These are phyloP conservation scores for Champsocephalus gunnari DNA, from an alignment of 2,797 vertebrate genomes.

Conservation along the genomic window DNA sequence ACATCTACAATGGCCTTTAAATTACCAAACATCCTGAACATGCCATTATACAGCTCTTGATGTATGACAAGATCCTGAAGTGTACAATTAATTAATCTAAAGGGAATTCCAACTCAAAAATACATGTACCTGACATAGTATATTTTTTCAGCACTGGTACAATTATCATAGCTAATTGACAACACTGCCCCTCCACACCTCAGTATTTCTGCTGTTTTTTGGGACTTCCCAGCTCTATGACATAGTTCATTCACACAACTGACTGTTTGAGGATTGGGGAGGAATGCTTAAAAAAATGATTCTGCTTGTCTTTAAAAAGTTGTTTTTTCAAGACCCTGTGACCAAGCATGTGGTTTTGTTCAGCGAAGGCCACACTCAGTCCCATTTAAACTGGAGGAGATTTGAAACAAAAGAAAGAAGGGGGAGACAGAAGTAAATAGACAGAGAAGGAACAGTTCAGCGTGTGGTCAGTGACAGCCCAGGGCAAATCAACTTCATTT, in stretches of 20 bases:
- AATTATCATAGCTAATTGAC: neutral
- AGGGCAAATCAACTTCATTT: constrained; percentile 63
- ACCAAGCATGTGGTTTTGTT: neutral
- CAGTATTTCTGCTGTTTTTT: neutral
- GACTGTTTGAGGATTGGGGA: neutral
- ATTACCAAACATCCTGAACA: neutral
- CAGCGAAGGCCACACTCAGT: neutral
- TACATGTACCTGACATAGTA: neutral
- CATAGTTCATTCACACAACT: neutral
- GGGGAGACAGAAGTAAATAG: constrained; percentile 3
- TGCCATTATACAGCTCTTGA: too few relatives aligned
- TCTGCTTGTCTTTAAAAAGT: neutral
- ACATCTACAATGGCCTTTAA: too few relatives aligned
- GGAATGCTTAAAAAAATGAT: neutral
- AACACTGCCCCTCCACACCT: neutral
- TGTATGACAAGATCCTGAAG: too few relatives aligned
- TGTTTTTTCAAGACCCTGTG: neutral
- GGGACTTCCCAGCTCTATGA: neutral
- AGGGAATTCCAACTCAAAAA: neutral
- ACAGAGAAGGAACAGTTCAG: constrained; percentile 19
- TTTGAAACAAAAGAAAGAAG: constrained; percentile 35
- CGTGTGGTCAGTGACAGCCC: constrained; percentile 55
- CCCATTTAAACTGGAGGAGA: neutral
- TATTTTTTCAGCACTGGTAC: too few relatives aligned
- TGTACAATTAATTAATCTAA: too few relatives aligned